Percentiles rank a stretch among this genome's conserved stretches.
These are phyloP conservation scores for Oncorhynchus gorbuscha DNA, from an alignment of 2,113 vertebrate genomes.

Conservation along the genomic window DNA sequence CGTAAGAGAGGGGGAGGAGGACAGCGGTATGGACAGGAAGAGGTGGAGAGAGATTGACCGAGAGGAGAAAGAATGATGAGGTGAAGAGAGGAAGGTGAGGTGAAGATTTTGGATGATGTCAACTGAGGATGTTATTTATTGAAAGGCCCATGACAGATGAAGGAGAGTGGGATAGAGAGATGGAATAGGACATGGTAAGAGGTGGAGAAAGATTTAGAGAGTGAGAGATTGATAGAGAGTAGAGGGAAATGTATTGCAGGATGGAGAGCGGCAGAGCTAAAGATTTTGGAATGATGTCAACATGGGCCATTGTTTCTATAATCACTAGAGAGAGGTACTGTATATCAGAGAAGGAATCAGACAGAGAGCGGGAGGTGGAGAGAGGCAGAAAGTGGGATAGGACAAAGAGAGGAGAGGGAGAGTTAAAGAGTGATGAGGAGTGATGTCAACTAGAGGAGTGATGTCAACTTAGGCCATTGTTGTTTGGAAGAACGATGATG, in stretches of 20 bases:
- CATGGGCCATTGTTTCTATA: conserved; percentile 49
- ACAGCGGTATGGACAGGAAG: background rate
- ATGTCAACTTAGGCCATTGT: background rate
- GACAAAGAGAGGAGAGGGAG: conserved; percentile 27
- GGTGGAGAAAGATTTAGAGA: background rate
- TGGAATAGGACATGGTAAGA: background rate
- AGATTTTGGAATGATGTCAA: conserved; percentile 53
- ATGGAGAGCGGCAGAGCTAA: conserved; percentile 26
- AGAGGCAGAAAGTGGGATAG: conserved; percentile 21
- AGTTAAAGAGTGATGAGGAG: too few species aligned
- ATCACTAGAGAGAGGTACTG: too few species aligned
- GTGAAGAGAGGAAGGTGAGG: conserved; percentile 12
- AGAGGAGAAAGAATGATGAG: background rate
- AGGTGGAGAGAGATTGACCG: background rate
- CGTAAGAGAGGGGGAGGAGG: conserved; percentile 7
- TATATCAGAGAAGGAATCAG: too few species aligned
- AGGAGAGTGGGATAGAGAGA: background rate
- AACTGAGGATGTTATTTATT: background rate
- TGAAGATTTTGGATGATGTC: background rate
- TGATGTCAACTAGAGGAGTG: background rate
- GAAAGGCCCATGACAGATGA: background rate
- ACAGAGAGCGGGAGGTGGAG: too few species aligned
- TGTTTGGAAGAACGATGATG: background rate
- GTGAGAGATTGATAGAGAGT: too few species aligned
- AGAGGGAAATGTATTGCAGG: too few species aligned